Percentiles rank a stretch among this genome's conserved stretches.
These are phyloP conservation scores for Notiomystis cincta DNA, from an alignment of 2,113 vertebrate species.

Conservation along the genomic window DNA sequence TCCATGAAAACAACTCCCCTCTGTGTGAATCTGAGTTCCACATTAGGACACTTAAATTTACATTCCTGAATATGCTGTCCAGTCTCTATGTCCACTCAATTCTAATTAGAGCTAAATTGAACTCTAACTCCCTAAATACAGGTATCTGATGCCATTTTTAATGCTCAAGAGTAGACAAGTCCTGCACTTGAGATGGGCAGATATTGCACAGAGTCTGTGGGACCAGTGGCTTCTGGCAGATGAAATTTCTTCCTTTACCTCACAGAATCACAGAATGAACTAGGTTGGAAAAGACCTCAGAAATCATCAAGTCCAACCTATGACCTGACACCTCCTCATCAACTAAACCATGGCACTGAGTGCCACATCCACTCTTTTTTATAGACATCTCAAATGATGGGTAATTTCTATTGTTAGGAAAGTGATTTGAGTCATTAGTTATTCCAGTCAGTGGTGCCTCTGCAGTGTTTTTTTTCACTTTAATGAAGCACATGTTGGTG, in stretches of 20 bases:
- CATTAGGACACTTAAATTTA: neutral
- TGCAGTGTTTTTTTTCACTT: neutral
- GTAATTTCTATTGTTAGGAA: neutral
- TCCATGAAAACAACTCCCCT: neutral
- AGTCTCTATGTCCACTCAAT: neutral
- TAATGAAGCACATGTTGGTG: fast-evolving
- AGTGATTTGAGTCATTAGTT: neutral
- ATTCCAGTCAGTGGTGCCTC: neutral
- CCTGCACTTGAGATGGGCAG: neutral
- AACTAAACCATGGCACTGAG: no score
- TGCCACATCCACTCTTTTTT: neutral
- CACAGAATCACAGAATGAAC: neutral
- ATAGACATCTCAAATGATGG: neutral
- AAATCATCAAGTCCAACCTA: no score
- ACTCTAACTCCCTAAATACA: neutral
- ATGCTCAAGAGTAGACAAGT: neutral
- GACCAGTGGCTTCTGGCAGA: neutral
- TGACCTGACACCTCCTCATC: neutral
- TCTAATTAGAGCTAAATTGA: neutral
- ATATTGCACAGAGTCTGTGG: neutral
- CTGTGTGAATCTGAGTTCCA: neutral
- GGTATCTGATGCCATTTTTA: neutral
- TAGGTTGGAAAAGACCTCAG: neutral
- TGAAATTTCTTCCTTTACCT: neutral
- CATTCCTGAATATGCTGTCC: neutral